Conservation (phyloP, 37 sponge, comb jelly and placozoan species). For the Mnemiopsis leidyi region DNA sequence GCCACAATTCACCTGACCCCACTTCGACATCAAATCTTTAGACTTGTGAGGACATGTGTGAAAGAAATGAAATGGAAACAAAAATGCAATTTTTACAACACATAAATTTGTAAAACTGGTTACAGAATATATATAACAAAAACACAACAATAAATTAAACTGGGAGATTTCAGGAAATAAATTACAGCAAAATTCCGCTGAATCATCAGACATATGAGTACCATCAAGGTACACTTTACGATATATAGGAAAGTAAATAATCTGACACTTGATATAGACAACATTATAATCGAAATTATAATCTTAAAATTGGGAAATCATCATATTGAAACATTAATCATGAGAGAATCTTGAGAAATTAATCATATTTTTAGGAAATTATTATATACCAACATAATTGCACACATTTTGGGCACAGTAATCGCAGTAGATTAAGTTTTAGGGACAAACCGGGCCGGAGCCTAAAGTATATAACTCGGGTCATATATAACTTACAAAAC, state of each 20-base stretch:
- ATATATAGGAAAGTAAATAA: not conserved
- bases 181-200: constrained; percentile 9
- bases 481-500: not conserved
- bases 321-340: not conserved
- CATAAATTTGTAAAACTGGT: constrained; percentile 23
- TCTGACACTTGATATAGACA: not conserved
- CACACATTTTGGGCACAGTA: not conserved
- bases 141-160: constrained; percentile 36
- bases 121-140: not conserved
- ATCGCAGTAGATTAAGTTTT: not conserved
- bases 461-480: not conserved
- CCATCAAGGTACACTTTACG: not conserved
- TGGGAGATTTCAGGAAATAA: not conserved
- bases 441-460: not conserved
- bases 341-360: not conserved
- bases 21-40: not conserved
- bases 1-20: not conserved
- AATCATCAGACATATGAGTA: no score
- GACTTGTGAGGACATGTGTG: not conserved
- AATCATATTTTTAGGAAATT: not conserved
- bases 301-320: not conserved
- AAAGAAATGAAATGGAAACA: constrained; percentile 15
- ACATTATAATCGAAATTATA: not conserved
- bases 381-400: not conserved
- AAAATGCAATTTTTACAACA: constrained; percentile 46